phyloP scores from a whole-genome alignment of 1,140 invertebrate species.

The Platyscapa corneri region DNA sequence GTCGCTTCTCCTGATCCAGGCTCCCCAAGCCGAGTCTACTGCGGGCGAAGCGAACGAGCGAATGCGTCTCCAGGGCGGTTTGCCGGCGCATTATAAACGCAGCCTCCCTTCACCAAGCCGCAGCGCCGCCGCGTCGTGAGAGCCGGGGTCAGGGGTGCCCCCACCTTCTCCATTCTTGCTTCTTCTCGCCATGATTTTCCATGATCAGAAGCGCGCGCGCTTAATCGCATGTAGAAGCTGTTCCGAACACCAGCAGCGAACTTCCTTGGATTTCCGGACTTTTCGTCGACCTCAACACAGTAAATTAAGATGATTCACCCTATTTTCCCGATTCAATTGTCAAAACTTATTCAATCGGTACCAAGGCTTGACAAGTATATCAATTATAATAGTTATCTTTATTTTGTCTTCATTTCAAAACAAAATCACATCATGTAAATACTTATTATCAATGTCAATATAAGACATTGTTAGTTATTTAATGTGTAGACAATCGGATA shows the following conservation, averaged over 20 bases:
- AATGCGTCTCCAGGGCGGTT: conserved; percentile 73
- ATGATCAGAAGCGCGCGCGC: conserved; percentile 14
- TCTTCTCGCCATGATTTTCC: conserved; percentile 14
- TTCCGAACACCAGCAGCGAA: no score
- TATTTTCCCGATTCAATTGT: no score
- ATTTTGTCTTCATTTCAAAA: no score
- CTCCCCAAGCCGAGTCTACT: conserved; percentile 64
- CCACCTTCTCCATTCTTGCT: conserved; percentile 64
- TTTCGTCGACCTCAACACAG: no score
- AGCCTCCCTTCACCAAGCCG: conserved; percentile 72
- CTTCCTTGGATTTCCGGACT: background rate
- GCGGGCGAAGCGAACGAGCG: conserved; percentile 73
- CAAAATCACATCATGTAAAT: no score
- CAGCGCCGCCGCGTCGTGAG: conserved; percentile 32
- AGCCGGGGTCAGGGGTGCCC: conserved; percentile 73
- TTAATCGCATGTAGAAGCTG: background rate
- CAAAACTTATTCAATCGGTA: no score
- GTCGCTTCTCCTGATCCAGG: conserved; percentile 56
- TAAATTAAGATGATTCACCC: no score
- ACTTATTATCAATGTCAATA: no score
- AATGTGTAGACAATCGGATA: no score
- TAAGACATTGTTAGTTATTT: no score
- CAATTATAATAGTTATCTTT: no score
- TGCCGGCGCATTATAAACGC: conserved; percentile 73
- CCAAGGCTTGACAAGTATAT: no score